Conservation (phyloP, 1,140 invertebrate species). For the Eufriesea mexicana region DNA sequence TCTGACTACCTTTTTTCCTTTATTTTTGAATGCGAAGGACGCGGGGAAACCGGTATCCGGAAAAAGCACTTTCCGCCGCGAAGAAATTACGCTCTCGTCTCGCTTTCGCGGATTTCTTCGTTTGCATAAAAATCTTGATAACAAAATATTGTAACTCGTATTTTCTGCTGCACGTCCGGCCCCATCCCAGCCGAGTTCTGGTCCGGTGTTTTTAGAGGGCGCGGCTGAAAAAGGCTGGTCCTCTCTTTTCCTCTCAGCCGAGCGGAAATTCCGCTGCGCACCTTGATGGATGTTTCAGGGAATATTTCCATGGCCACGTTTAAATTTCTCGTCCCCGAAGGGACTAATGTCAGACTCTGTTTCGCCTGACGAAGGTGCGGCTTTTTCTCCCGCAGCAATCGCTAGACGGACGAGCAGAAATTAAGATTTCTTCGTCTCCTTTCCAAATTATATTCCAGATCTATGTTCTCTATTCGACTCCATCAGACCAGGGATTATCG, state of each 20-base stretch:
- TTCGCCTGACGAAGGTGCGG: background rate
- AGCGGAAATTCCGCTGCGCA: background rate
- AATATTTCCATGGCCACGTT: slow-evolving; percentile 2
- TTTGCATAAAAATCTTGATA: slow-evolving; percentile 57
- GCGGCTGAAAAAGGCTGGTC: background rate
- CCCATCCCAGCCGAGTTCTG: background rate
- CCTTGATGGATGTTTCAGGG: slow-evolving; percentile 13
- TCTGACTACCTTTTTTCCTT: too few relatives aligned
- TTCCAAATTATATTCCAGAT: background rate
- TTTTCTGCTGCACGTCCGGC: background rate
- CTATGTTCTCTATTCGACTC: background rate
- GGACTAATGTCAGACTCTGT: background rate
- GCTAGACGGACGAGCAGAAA: background rate
- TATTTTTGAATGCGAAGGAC: background rate
- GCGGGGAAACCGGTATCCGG: slow-evolving; percentile 9
- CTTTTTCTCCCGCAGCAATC: background rate
- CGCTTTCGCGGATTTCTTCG: slow-evolving; percentile 30
- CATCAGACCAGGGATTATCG: background rate
- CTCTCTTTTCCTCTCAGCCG: background rate
- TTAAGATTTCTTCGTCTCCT: background rate
- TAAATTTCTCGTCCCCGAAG: slow-evolving; percentile 13
- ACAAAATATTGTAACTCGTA: slow-evolving; percentile 46
- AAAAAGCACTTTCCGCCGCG: slow-evolving; percentile 30
- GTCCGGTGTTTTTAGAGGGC: background rate
- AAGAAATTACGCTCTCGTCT: slow-evolving; percentile 45